These are phyloP conservation scores for Tenthredo distinguenda DNA, from an alignment of 2,888 invertebrate genomes.

Conservation along the genomic window DNA sequence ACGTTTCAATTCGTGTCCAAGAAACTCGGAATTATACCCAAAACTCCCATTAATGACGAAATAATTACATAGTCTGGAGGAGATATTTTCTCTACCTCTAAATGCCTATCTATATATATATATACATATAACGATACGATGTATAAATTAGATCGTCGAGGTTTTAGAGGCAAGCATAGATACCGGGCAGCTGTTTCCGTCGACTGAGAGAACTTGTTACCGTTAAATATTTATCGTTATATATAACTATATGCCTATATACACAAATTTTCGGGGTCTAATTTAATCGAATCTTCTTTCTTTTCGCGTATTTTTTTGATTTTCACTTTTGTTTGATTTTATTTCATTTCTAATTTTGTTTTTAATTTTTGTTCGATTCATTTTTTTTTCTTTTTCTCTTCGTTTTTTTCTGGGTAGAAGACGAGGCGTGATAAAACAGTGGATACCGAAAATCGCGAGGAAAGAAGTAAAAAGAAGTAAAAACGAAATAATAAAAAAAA, in stretches of 20 bases:
- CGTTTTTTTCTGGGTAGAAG: no score
- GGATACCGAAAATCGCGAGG: background rate
- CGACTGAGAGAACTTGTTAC: background rate
- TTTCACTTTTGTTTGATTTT: no score
- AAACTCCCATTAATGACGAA: background rate
- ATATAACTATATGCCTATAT: no score
- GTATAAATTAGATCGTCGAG: background rate
- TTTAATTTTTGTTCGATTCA: no score
- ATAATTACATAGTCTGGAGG: background rate
- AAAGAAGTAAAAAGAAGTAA: background rate
- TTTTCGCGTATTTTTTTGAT: no score
- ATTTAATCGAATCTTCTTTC: no score
- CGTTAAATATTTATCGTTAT: background rate
- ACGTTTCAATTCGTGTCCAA: background rate
- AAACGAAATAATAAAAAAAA: no score
- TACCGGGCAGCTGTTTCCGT: background rate
- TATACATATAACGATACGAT: slow-evolving; percentile 2
- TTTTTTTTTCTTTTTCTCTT: no score
- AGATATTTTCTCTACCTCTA: no score
- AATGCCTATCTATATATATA: background rate
- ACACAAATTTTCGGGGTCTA: no score
- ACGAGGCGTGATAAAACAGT: background rate
- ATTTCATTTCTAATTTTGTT: no score
- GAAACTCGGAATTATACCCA: background rate
- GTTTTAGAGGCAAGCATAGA: no score